Percentiles rank a stretch among this genome's conserved stretches.
phyloP scores from a whole-genome alignment of 2,797 vertebrate genomes.

The Sylvilagus floridanus region DNA sequence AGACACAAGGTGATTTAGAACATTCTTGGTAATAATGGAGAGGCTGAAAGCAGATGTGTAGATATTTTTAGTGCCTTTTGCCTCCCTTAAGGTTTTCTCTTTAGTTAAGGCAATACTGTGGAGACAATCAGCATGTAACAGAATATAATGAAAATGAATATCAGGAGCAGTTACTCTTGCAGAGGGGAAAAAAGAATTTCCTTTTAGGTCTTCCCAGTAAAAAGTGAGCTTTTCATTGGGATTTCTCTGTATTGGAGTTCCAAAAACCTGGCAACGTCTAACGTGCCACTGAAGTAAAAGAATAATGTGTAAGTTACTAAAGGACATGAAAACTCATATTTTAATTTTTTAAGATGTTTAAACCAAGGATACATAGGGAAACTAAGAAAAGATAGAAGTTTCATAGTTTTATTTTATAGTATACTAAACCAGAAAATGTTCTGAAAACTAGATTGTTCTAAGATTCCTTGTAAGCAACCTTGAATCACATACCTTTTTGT shows the following conservation, averaged over 20 bases:
- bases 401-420: neutral
- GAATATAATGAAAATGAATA: conserved; percentile 81
- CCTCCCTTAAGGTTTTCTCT: conserved; percentile 68
- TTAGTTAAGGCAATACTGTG: conserved; percentile 75
- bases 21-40: conserved; percentile 78
- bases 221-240: neutral
- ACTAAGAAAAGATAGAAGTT: neutral
- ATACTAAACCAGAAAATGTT: neutral
- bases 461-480: neutral
- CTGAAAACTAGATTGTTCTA: neutral
- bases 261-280: conserved; percentile 69
- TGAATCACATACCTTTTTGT: neutral
- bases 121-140: conserved; percentile 77
- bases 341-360: neutral
- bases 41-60: conserved; percentile 67
- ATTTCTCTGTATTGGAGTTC: conserved; percentile 64
- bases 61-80: conserved; percentile 65
- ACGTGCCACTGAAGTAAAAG: conserved; percentile 52
- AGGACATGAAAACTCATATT: neutral
- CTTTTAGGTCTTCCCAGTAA: conserved; percentile 60
- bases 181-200: neutral
- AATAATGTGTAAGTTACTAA: neutral
- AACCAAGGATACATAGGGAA: neutral
- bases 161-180: conserved; percentile 69
- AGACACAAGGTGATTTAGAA: conserved; percentile 81